Base-by-base conservation (phyloP, 1,140 invertebrate genomes). In the Eumeta japonica region DNA sequence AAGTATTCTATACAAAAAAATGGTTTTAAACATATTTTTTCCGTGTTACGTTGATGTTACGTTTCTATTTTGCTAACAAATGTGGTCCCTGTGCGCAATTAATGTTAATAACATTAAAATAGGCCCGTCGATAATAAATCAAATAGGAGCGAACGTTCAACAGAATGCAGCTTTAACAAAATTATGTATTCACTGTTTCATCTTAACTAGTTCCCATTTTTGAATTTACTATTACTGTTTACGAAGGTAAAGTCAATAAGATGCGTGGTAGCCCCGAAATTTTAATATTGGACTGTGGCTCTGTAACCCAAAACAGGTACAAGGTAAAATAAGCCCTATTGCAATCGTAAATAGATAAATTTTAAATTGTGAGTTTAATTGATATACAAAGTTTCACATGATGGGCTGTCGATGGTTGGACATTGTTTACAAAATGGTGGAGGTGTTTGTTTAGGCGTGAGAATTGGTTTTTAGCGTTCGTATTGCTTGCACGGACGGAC, bases 121-220 rank as follows among this genome's bases (percentile, higher is more conserved):
- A n/a, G n/a, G n/a, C n/a, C n/a, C n/a, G n/a, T n/a, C n/a, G n/a
- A n/a, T n/a, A n/a, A n/a, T n/a, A n/a, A n/a, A n/a, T n/a, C n/a
- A n/a, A n/a, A n/a, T n/a, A n/a, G n/a, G n/a, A n/a, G n/a, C n/a
- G n/a, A n/a, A n/a, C n/a, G n/a, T n/a, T n/a, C n/a, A 3, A 19
- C 27, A 19, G 28, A 29, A 17, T 12, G 28, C 17, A 27, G 17
- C 17, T 47, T 50, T 48, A 47, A 52, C 39, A 41, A 50, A 58
- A 65, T 66, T 66, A 70, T 56, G 60, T 65, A 65, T 65, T 50
- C 56, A 65, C 52, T 68, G 58, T 65, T 65, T 63, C 58, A 52
- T 62, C 59, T 57, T 58, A 61, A 66, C 57, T 62, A 59, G 61
- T 63, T 63, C 49, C 52, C 50, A 63, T 48, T 57, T 57, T 57